Base-by-base conservation (phyloP, 2,797 vertebrate genomes). In the Yasuhikotakia modesta region DNA sequence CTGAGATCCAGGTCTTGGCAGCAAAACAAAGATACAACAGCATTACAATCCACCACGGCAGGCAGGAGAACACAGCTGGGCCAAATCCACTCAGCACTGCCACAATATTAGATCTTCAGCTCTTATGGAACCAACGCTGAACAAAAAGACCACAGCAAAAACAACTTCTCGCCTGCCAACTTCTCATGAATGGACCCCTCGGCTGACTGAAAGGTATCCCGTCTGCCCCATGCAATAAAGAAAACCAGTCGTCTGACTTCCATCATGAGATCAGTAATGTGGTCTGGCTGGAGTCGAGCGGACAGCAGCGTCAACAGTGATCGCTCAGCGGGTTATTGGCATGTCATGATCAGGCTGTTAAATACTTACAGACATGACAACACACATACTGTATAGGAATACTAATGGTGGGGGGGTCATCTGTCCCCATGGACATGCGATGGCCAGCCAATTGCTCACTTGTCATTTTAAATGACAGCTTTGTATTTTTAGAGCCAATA, bases 401-500 rank as follows among this genome's bases (percentile, higher is more conserved):
- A 63, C 19, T 16, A 43, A 12, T 32, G 64, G 21, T 57, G 79
- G 46, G 72, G 13, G 24, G 58, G 64, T n/a, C 27, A 46, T 73
- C 67, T 64, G 65, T 70, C 55, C 73, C 66, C 74, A 70, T 21
- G 30, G 72, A 71, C 71, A 64, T 67, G 67, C 63, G 53, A 67
- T 66, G 10, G 68, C 65, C 78, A 70, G 70, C 70, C 60, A 14
- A 67, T 73, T 70, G 76, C 81, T 87, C 83, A 84, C 85, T 87
- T 84, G 86, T 84, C 84, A 81, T 89, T 91, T 90, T 87, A 88
- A 87, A 90, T 89, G 88, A 88, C 83, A 85, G 80, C 84, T 85
- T 82, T 83, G 81, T 92, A 92, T 91, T 92, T 92, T 91, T 90
- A 91, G 90, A 88, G 82, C 87, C 88, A 90, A 89, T 92, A 91